phyloP scores from a whole-genome alignment of 2,888 invertebrate genomes.

The Aspidiotus rigidus region DNA sequence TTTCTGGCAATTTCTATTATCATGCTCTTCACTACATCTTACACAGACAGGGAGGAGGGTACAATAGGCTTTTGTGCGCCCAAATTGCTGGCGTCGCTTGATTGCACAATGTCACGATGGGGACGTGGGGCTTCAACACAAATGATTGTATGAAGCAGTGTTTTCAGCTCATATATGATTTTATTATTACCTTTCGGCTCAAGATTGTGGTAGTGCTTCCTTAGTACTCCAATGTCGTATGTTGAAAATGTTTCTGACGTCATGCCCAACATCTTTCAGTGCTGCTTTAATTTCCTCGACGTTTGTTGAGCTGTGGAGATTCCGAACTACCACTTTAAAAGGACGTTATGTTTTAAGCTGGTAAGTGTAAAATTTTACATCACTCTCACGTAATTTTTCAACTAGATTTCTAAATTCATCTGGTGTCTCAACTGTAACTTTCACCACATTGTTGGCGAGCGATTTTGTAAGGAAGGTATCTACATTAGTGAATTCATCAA shows the following conservation, averaged over 20 bases:
- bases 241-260: neutral
- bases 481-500: neutral
- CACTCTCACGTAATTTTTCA: neutral
- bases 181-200: neutral
- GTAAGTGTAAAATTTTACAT: neutral
- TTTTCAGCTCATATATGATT: neutral
- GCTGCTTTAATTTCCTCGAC: no score
- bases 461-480: neutral
- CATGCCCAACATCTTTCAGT: neutral
- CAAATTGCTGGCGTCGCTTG: neutral
- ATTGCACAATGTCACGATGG: neutral
- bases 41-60: neutral
- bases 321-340: neutral
- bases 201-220: neutral
- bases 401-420: neutral
- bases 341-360: neutral
- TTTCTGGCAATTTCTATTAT: neutral
- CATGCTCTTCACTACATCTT: neutral
- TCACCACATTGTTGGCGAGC: neutral
- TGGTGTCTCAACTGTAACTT: neutral
- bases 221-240: conserved; percentile 1
- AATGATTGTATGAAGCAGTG: neutral
- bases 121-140: no score
- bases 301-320: neutral
- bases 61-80: conserved; percentile 1